Conservation (phyloP, 2,113 vertebrate genomes). For the Platysternon megacephalum region DNA sequence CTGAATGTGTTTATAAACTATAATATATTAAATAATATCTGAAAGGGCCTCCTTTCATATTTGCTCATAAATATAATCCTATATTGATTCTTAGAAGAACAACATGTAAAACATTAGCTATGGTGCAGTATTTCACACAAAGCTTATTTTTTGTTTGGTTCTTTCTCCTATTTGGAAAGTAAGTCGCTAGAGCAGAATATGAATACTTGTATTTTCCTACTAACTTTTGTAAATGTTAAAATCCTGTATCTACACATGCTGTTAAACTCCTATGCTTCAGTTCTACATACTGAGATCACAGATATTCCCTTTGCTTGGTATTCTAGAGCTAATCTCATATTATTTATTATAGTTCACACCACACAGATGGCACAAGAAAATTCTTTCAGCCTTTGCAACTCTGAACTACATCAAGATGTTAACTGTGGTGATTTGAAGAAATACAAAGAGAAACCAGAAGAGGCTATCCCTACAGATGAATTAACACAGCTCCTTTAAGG, state of each 20-base stretch:
- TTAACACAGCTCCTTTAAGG: not conserved
- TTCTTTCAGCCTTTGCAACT: not conserved
- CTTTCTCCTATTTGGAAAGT: not conserved
- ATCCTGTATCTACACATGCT: not conserved
- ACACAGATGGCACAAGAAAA: not conserved
- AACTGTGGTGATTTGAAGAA: not conserved
- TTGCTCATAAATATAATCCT: not conserved
- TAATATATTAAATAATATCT: not conserved
- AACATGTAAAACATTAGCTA: not conserved
- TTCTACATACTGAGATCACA: not conserved
- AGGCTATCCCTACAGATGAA: not conserved
- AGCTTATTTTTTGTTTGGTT: not conserved
- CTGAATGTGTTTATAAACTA: not conserved
- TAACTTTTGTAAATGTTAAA: not conserved
- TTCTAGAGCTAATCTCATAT: not conserved
- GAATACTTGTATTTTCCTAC: not conserved
- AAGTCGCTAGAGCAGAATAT: not conserved
- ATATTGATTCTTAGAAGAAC: not conserved
- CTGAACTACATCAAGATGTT: not conserved
- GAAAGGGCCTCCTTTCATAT: not conserved
- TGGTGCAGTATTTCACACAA: not conserved
- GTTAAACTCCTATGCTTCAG: not conserved
- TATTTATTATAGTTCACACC: not conserved
- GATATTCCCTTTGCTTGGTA: not conserved
- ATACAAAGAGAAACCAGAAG: not conserved